phyloP scores from a whole-genome alignment of 1,140 invertebrate genomes.

The Plectus sambesii region DNA sequence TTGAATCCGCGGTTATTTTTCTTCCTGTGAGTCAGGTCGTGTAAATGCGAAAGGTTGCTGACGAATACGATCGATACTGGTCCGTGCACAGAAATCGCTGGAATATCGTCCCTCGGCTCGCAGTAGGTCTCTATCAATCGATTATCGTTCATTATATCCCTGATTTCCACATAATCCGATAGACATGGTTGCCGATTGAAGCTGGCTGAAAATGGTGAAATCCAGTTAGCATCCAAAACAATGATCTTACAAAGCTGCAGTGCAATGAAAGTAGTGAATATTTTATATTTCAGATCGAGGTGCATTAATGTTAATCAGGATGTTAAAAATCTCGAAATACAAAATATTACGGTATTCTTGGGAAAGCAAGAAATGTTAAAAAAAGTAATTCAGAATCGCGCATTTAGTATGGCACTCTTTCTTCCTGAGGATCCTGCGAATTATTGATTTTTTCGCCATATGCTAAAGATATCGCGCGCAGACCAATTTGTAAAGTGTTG shows the following conservation, averaged over 20 bases:
- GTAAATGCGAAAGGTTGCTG: slow-evolving; percentile 21
- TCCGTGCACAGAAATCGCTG: slow-evolving; percentile 22
- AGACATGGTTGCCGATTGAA: slow-evolving; percentile 20
- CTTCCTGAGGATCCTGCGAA: too few relatives aligned
- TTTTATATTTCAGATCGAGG: too few relatives aligned
- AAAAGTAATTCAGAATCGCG: too few relatives aligned
- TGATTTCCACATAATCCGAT: slow-evolving; percentile 37
- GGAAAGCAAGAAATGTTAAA: too few relatives aligned
- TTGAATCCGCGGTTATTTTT: slow-evolving; percentile 35
- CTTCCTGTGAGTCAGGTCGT: slow-evolving; percentile 10
- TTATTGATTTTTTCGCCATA: too few relatives aligned
- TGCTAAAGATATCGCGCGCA: too few relatives aligned
- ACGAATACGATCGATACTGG: slow-evolving; percentile 36
- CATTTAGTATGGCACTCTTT: too few relatives aligned
- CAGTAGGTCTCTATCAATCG: slow-evolving; percentile 25
- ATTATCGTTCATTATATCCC: slow-evolving; percentile 26
- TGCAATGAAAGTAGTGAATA: slow-evolving; percentile 7
- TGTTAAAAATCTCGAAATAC: too few relatives aligned
- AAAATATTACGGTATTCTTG: too few relatives aligned
- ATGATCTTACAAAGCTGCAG: neutral
- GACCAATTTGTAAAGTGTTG: too few relatives aligned
- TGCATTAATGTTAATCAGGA: too few relatives aligned
- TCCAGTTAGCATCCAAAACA: slow-evolving; percentile 3
- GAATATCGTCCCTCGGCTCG: slow-evolving; percentile 13
- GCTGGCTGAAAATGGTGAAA: slow-evolving; percentile 17